phyloP scores from a whole-genome alignment of 2,888 invertebrate genomes.

The Protophormia terraenovae region DNA sequence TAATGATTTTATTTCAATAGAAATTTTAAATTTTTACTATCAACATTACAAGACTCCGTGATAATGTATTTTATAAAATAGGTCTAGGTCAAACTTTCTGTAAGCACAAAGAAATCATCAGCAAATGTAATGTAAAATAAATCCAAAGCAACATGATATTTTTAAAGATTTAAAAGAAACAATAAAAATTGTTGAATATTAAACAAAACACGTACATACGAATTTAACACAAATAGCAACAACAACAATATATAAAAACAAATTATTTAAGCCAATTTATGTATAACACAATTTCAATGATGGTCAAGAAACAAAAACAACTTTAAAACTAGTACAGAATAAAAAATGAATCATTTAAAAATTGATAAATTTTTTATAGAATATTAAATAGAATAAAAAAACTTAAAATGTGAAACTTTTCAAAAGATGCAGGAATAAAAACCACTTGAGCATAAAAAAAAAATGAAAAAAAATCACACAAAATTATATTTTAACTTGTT shows the following conservation, averaged over 20 bases:
- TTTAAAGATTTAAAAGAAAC: not conserved
- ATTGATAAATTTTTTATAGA: not conserved
- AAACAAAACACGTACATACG: not conserved
- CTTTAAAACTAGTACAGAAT: not conserved
- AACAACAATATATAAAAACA: not conserved
- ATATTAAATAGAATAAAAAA: not conserved
- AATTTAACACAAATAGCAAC: not conserved
- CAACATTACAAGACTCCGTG: not conserved
- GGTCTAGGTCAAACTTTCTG: constrained; percentile 27
- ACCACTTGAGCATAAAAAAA: constrained; percentile 17
- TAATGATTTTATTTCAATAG: not conserved
- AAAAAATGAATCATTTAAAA: not conserved
- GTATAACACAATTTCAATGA: not conserved
- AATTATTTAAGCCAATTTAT: not conserved
- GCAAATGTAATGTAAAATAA: not conserved
- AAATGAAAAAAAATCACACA: constrained; percentile 1
- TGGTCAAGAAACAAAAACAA: not conserved
- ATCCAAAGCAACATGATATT: not conserved
- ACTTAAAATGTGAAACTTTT: not conserved
- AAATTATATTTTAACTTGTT: not conserved
- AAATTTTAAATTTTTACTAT: not conserved
- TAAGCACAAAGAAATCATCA: not conserved
- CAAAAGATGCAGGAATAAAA: not conserved
- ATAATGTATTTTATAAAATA: not conserved
- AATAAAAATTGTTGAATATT: not conserved